Base-by-base conservation (phyloP, 2,888 invertebrate species). In the Microplitis deprimator region DNA sequence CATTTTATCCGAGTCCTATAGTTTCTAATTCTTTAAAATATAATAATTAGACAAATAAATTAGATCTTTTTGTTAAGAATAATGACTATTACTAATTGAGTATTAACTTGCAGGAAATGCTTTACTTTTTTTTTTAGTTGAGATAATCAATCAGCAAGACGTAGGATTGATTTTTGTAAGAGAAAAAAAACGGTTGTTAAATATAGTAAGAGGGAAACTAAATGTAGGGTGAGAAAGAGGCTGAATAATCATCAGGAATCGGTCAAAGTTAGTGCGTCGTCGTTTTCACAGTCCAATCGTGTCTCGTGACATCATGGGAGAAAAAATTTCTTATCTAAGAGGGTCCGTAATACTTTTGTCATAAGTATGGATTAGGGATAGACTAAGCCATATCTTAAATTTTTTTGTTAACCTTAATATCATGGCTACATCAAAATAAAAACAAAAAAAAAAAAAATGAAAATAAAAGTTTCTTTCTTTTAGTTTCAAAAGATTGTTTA, bases 181-280 rank as follows among this genome's bases (percentile, higher is more conserved):
- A 29, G 29, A 29, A 69, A 69, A 20, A 64, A 50, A n/a, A 75
- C 20, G 64, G 17, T 62, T 50, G 59, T 69, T 39, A 60, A 74
- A 62, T 50, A 16, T 50, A 20, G 7, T 62, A n/a, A 62, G 62
- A 17, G 62, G 17, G 16, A 20, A 20, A 8, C 62, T 20, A 16
- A 62, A 62, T 17, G 20, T 62, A 62, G 62, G 62, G 62, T 62
- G 17, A 60, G 59, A 65, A 65, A 73, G 79, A 80, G 77, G 76
- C 69, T 77, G 80, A 81, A 75, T 76, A 78, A 81, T 81, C 76
- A 74, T 40, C 77, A 61, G 73, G 77, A 80, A 81, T 80, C 80
- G 81, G 81, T 80, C 80, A 81, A 80, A 79, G 80, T 81, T 78
- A 40, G 75, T 20, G 77, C 75, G 71, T 72, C 59, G 70, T 70